Base-by-base conservation (phyloP, 2,797 vertebrate genomes). In the Danio choprae region DNA sequence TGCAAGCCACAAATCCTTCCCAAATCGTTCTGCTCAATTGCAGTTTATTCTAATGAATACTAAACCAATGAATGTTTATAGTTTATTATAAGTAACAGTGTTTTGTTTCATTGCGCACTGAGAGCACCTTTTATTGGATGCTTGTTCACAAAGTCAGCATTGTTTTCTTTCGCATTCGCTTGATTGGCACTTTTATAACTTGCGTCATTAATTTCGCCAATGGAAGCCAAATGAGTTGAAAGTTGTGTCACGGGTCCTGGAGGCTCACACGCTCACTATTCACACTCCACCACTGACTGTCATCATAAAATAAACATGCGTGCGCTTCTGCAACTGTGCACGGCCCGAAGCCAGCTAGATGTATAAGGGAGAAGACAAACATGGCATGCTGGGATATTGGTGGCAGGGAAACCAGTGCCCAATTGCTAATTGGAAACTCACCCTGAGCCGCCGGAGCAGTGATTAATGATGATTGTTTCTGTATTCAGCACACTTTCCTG, bases 51-150 rank as follows among this genome's bases (percentile, higher is more conserved):
- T 74, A 89, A 89, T 77, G 81, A 87, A 89, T 88, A 87, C 90
- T 85, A 88, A 84, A 81, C 76, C 87, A 85, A 86, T 92, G 89
- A 92, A 93, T 90, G 89, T 90, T 92, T 89, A 92, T 87, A 85
- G 90, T 86, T 90, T 87, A 90, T 90, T 89, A 84, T 85, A 84
- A 85, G 88, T 83, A 84, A 84, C 80, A 82, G 74, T 58, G 87
- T 83, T 87, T 89, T 87, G 86, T 88, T 91, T 92, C 89, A 92
- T 85, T 89, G 88, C 18, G 85, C 85, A 81, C 91, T 90, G 84
- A 87, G 76, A 85, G 56, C 18, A n/a, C 11, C 76, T 90, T 83
- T 83, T 77, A 85, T 81, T 76, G 51, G 71, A 67, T 67, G 83
- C 90, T 89, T 92, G 85, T n/a, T 4, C 40, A 22, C 67, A 48